Evolutionary conservation across 1,140 invertebrate species (phyloP), one percentile per base, ranked within the genome.

Genomic region (Chymomyza costata): DNA sequence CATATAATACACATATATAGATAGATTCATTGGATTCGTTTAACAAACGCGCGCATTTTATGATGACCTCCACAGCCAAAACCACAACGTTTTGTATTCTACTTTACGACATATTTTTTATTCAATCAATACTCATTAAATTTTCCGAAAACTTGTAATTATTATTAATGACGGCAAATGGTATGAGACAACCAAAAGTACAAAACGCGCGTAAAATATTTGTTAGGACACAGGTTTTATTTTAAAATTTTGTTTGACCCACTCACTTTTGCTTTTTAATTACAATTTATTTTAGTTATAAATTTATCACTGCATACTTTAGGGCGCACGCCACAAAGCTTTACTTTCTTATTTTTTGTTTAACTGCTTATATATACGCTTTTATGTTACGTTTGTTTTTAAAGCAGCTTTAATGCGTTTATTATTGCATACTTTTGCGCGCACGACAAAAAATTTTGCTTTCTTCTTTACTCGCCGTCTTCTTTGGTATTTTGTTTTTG

Each of bases 121-220:
- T 21, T 25, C 65, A 83, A 83, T 83, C 81, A 57, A 83, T 83
- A 83, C 64, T 83, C 80, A 76, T 83, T 83, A 71, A 83, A 80
- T 57, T 76, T 74, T 80, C 70, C 51, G 64, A 66, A 78, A 78
- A 73, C 38, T 59, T 48, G 57, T 68, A 59, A 68, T 61, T 67
- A 67, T 53, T 57, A 63, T 47, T 49, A 58, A 47, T 19, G 37
- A 37, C 47, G 31, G 3, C 7, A 6, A 34, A 34, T 11, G 7
- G 10, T 34, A 6, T 34, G 13, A 6, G 13, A 34, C 7, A 34
- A 34, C 3, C 7, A 34, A 34, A 34, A 34, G 13, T n/a, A 34
- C 3, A 34, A 34, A 34, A 34, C 25, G 5, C 5, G 5, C 10
- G 10, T 6, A 28, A 28, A 10, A 28, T 6, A 6, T 6, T 28